A percentile compares a stretch with the other conserved stretches of the same genome.
phyloP scores from a whole-genome alignment of 2,113 vertebrate species.

The Centropus bengalensis region DNA sequence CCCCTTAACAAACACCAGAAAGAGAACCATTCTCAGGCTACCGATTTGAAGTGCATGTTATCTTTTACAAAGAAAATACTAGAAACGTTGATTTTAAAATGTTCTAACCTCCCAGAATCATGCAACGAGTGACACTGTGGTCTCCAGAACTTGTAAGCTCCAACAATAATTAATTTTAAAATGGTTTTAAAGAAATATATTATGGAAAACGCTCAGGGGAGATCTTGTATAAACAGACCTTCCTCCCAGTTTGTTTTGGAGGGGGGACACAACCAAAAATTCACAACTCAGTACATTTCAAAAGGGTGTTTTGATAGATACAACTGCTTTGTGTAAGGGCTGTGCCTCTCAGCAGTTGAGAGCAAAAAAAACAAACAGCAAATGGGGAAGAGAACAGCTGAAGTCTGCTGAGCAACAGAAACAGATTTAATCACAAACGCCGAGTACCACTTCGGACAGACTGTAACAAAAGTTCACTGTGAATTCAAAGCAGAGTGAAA shows the following conservation, averaged over 20 bases:
- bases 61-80: background rate
- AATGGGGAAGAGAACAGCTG: background rate
- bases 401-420: background rate
- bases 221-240: too few relatives aligned
- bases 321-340: background rate
- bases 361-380: background rate
- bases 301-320: background rate
- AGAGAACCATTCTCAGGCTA: background rate
- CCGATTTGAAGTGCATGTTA: accelerated
- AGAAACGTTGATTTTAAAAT: background rate
- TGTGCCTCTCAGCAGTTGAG: background rate
- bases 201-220: too few relatives aligned
- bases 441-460: background rate
- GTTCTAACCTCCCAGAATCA: background rate
- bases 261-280: background rate
- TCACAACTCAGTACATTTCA: background rate
- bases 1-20: background rate
- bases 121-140: background rate
- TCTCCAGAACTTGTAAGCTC: background rate
- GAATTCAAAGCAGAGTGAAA: background rate
- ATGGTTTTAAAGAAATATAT: background rate
- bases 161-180: background rate
- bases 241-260: background rate
- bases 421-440: background rate
- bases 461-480: background rate